A percentile compares a stretch with the other conserved stretches of the same genome.
phyloP scores from a whole-genome alignment of 2,797 vertebrate species.

The Megalops cyprinoides region DNA sequence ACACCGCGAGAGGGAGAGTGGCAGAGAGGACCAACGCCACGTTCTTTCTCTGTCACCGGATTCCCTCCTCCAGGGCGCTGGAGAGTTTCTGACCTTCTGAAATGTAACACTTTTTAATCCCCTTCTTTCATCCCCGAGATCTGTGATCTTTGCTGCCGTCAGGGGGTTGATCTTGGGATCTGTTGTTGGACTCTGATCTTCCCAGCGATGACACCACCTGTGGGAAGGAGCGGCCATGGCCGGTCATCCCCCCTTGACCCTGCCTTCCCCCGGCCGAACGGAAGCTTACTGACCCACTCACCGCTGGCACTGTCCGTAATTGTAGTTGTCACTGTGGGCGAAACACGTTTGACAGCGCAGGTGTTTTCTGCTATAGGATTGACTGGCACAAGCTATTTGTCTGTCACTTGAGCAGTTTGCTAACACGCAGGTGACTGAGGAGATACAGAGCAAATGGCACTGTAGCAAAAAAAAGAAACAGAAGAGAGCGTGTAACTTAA shows the following conservation, averaged over 20 bases:
- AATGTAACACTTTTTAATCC: slow-evolving; percentile 24
- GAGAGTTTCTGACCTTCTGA: slow-evolving; percentile 29
- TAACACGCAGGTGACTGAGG: neutral
- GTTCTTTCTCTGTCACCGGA: neutral
- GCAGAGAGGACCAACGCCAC: neutral
- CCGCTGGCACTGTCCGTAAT: neutral
- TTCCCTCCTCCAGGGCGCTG: neutral
- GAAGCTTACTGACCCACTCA: slow-evolving; percentile 12
- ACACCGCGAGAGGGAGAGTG: neutral
- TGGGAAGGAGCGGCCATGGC: neutral
- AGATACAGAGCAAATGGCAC: slow-evolving; percentile 2
- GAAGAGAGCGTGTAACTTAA: neutral
- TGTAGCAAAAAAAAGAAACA: neutral
- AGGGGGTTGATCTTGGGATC: neutral
- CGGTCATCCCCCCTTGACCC: neutral
- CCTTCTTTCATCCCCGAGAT: slow-evolving; percentile 28
- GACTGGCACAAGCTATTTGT: slow-evolving; percentile 7
- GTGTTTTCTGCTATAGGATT: neutral
- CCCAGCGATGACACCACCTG: neutral
- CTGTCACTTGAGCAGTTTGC: slow-evolving; percentile 21
- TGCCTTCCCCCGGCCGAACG: neutral
- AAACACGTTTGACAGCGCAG: slow-evolving; percentile 13
- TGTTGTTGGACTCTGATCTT: neutral
- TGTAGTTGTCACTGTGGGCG: neutral
- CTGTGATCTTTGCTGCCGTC: slow-evolving; percentile 22